Evolutionary conservation across 2,797 vertebrate genomes (phyloP).

Genomic region (Acrocephalus scirpaceus): DNA sequence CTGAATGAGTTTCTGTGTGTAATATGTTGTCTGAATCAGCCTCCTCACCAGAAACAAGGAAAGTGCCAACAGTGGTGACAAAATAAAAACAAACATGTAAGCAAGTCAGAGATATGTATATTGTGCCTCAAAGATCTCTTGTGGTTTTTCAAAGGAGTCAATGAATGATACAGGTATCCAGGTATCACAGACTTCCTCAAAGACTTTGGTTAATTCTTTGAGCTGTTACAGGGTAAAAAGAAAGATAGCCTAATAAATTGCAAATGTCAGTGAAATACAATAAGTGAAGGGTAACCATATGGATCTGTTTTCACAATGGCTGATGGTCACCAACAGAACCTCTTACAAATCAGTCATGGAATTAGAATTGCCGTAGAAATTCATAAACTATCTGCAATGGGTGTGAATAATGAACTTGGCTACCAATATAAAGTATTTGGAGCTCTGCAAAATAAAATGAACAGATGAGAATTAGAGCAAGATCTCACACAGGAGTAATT

Average conservation of each 20-base stretch:
- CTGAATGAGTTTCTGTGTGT: not conserved
- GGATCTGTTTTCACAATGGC: not conserved
- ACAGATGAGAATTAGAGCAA: not conserved
- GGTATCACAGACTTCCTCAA: not conserved
- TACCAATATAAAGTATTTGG: not conserved
- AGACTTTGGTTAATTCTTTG: not conserved
- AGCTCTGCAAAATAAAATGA: not conserved
- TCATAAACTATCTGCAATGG: not conserved
- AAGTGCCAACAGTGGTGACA: not conserved
- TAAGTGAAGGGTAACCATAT: not conserved
- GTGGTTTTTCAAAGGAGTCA: not conserved
- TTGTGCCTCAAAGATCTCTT: not conserved
- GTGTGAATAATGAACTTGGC: not conserved
- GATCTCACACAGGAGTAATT: not conserved
- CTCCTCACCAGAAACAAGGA: not conserved
- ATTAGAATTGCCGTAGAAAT: not conserved
- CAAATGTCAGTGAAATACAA: not conserved
- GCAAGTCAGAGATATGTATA: not conserved
- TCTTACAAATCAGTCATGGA: not conserved
- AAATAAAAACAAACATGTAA: not conserved
- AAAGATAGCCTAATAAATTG: not conserved
- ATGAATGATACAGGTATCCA: not conserved
- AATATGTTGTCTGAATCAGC: not conserved
- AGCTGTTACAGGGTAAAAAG: not conserved
- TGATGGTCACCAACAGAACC: not conserved